A percentile compares a stretch with the other conserved stretches of the same genome.
Evolutionary conservation across 2,797 vertebrate species (phyloP).

Genomic region (Melanogrammus aeglefinus): DNA sequence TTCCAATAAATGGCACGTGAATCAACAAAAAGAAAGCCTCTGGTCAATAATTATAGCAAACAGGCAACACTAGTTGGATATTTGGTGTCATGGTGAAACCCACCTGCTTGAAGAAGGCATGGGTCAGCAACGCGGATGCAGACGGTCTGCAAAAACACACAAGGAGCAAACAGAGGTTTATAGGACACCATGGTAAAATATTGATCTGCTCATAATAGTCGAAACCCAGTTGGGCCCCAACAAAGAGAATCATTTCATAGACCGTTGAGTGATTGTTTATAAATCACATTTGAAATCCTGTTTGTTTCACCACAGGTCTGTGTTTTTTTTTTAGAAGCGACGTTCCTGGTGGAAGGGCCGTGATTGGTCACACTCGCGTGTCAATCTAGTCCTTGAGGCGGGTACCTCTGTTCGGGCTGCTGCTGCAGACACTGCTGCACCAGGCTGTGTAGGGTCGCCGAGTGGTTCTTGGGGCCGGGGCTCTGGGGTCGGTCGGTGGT

Average conservation of each 20-base stretch:
- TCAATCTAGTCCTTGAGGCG: background rate
- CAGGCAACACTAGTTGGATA: no score
- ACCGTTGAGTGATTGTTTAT: no score
- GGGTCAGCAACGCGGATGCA: slow-evolving; percentile 86
- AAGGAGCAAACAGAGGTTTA: slow-evolving; percentile 20
- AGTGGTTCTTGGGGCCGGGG: slow-evolving; percentile 87
- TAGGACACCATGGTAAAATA: background rate
- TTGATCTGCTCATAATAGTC: background rate
- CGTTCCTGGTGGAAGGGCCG: background rate
- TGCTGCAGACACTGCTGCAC: slow-evolving; percentile 93
- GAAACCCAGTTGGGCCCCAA: background rate
- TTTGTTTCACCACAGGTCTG: no score
- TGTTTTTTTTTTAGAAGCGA: background rate
- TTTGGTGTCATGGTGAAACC: slow-evolving; percentile 20
- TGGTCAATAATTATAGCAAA: no score
- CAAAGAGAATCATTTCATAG: no score
- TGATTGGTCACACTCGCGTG: background rate
- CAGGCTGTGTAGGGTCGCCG: slow-evolving; percentile 87
- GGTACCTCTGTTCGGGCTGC: slow-evolving; percentile 88
- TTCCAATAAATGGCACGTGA: no score
- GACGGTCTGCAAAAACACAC: slow-evolving; percentile 82
- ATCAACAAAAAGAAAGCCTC: no score
- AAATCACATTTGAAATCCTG: no score
- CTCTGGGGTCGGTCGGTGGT: slow-evolving; percentile 82
- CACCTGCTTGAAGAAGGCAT: slow-evolving; percentile 96